A percentile compares a stretch with the other conserved stretches of the same genome.
phyloP scores from a whole-genome alignment of 2,888 invertebrate species.

The Apantesis nais region DNA sequence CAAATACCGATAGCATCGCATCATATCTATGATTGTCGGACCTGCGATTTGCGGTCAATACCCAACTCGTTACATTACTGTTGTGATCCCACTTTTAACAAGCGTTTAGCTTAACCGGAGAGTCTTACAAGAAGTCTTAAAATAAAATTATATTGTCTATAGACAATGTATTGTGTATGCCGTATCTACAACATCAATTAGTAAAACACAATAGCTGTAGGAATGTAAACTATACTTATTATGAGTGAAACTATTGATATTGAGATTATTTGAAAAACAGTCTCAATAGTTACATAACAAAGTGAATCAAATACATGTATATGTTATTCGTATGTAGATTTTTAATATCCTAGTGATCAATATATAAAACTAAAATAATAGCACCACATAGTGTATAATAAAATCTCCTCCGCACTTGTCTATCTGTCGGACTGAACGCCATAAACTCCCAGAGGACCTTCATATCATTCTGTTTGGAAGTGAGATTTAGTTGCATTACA shows the following conservation, averaged over 20 bases:
- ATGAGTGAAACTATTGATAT: conserved; percentile 12
- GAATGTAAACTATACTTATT: conserved; percentile 7
- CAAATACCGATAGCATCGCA: too few relatives aligned
- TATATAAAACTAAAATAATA: not conserved
- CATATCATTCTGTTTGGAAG: not conserved
- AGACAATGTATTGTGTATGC: not conserved
- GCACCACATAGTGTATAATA: too few relatives aligned
- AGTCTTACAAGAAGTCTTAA: not conserved
- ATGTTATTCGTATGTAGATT: not conserved
- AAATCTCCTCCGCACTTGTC: not conserved
- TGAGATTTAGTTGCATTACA: too few relatives aligned
- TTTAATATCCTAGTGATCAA: not conserved
- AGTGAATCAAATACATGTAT: not conserved
- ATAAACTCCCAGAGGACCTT: not conserved
- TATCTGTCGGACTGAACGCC: not conserved
- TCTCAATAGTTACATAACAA: conserved; percentile 1
- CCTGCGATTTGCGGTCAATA: not conserved
- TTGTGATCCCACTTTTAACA: not conserved
- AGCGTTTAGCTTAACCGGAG: not conserved
- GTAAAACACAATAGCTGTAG: conserved; percentile 11
- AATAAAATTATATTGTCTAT: not conserved
- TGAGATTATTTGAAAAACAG: conserved; percentile 17
- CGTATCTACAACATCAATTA: not conserved
- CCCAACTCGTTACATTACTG: not conserved
- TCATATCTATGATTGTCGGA: not conserved